These are phyloP conservation scores for Ennomos erosarius DNA, from an alignment of 2,888 invertebrate genomes.

Conservation along the genomic window DNA sequence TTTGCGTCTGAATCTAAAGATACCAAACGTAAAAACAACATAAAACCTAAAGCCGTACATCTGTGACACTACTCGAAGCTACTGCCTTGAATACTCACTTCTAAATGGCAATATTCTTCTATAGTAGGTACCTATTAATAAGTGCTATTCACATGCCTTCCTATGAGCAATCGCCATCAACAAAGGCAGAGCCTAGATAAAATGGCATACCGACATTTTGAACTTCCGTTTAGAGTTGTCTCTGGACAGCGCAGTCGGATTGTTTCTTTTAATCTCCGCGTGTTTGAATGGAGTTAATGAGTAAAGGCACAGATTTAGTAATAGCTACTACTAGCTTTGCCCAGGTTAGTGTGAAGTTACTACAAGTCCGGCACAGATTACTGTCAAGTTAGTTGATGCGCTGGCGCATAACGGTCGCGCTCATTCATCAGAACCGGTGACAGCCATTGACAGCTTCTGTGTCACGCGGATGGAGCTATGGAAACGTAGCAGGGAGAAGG, in stretches of 20 bases:
- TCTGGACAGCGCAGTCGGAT: constrained; percentile 60
- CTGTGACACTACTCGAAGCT: too few species aligned
- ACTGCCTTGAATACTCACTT: too few species aligned
- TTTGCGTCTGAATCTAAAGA: too few species aligned
- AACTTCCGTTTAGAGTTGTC: constrained; percentile 74
- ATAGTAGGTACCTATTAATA: too few species aligned
- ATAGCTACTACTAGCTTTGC: constrained; percentile 21
- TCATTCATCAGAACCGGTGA: constrained; percentile 80
- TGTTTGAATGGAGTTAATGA: constrained; percentile 77
- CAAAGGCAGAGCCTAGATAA: constrained; percentile 27
- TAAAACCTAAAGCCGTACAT: too few species aligned
- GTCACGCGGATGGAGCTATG: constrained; percentile 55
- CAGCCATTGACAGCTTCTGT: constrained; percentile 81
- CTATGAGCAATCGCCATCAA: background rate
- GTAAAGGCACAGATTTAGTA: constrained; percentile 32
- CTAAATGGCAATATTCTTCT: too few species aligned
- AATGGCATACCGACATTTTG: constrained; percentile 47
- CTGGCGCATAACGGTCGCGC: constrained; percentile 72
- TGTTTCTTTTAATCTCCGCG: constrained; percentile 76
- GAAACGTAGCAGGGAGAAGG: constrained; percentile 35
- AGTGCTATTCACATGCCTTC: background rate
- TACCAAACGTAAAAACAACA: too few species aligned
- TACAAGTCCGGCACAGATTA: constrained; percentile 6
- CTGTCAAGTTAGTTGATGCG: constrained; percentile 22
- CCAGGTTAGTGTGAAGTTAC: constrained; percentile 14